These are phyloP conservation scores for Gymnocephalus cernua DNA, from an alignment of 2,113 vertebrate species.

Conservation along the genomic window DNA sequence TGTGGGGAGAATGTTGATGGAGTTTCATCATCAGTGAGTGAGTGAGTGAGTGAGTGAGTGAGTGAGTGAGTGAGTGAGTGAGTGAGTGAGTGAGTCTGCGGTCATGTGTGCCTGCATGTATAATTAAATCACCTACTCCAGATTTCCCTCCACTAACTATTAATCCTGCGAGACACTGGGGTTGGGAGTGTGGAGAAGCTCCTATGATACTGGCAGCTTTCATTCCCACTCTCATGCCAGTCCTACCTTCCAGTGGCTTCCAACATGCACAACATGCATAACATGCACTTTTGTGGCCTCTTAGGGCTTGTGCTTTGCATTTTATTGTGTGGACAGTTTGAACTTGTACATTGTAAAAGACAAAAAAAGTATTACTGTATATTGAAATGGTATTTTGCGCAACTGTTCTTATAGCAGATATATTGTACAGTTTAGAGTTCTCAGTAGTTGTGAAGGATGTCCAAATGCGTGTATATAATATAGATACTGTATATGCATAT, in stretches of 20 bases:
- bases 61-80: not conserved
- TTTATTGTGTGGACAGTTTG: constrained; percentile 74
- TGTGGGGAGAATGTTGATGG: constrained; percentile 32
- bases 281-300: constrained; percentile 91
- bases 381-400: constrained; percentile 82
- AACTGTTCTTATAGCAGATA: constrained; percentile 80
- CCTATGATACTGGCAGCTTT: constrained; percentile 26
- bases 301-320: constrained; percentile 80
- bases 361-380: constrained; percentile 80
- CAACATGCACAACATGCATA: constrained; percentile 86
- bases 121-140: constrained; percentile 61
- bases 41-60: constrained; percentile 12
- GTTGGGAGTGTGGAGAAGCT: constrained; percentile 43
- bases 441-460: constrained; percentile 81
- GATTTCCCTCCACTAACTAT: constrained; percentile 63
- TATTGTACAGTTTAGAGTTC: constrained; percentile 84
- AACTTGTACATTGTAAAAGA: constrained; percentile 79
- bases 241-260: constrained; percentile 83
- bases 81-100: constrained; percentile 3
- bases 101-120: constrained; percentile 57
- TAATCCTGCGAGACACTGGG: constrained; percentile 54
- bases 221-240: constrained; percentile 29
- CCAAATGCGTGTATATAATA: constrained; percentile 76
- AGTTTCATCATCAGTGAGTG: constrained; percentile 30
- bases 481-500: constrained; percentile 78